These are phyloP conservation scores for Campylomormyrus numenius DNA, from an alignment of 2,113 vertebrate genomes.

Conservation along the genomic window DNA sequence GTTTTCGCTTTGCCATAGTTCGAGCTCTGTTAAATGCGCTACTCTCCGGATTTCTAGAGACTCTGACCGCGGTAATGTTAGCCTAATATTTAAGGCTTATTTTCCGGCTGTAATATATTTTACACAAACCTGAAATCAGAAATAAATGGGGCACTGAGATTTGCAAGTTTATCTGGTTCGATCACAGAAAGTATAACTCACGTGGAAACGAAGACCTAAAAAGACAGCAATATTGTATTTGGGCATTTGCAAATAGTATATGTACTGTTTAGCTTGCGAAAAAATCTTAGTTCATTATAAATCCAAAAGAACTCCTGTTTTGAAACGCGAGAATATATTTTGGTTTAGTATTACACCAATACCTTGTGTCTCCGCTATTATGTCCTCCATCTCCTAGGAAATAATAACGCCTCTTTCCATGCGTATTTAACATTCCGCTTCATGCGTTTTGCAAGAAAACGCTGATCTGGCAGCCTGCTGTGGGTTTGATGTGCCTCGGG, in stretches of 20 bases:
- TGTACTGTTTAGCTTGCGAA: neutral
- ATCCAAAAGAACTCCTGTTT: neutral
- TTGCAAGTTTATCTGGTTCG: neutral
- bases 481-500: neutral
- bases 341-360: neutral
- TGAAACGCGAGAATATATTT: neutral
- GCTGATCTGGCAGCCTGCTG: neutral
- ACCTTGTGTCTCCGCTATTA: neutral
- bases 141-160: neutral
- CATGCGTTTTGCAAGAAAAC: neutral
- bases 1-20: neutral
- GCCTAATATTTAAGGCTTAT: neutral
- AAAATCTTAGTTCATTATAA: neutral
- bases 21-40: neutral
- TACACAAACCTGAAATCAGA: neutral
- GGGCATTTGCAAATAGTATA: neutral
- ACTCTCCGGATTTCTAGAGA: neutral
- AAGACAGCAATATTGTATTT: neutral
- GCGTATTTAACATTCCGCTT: neutral
- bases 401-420: neutral
- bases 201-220: neutral
- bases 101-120: neutral
- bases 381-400: neutral
- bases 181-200: neutral
- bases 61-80: neutral